A percentile compares a stretch with the other conserved stretches of the same genome.
Evolutionary conservation across 1,140 invertebrate species (phyloP).

Genomic region (Caenorhabditis briggsae): DNA sequence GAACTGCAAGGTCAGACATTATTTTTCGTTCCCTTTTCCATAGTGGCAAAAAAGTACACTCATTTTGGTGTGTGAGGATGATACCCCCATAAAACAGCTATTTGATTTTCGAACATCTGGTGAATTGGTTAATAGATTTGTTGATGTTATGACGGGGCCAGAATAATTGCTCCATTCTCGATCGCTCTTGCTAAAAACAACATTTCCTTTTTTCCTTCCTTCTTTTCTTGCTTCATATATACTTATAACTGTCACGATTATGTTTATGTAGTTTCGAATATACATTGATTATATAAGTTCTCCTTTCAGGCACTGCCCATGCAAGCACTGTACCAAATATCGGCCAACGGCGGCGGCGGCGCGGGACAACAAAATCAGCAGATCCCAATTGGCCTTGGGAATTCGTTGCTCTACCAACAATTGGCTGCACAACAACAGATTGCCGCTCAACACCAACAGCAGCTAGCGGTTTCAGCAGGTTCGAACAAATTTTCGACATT

Average conservation of each 20-base stretch:
- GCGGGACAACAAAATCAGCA: constrained; percentile 55
- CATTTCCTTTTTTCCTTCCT: background rate
- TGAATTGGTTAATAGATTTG: constrained; percentile 48
- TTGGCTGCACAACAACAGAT: constrained; percentile 59
- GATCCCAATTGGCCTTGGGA: constrained; percentile 23
- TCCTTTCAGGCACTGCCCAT: constrained; percentile 60
- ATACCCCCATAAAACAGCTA: background rate
- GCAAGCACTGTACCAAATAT: constrained; percentile 62
- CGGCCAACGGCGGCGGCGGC: constrained; percentile 14
- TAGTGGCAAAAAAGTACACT: background rate
- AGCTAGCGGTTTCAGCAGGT: constrained; percentile 54
- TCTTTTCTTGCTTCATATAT: background rate
- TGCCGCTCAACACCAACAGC: constrained; percentile 58
- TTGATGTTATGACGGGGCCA: constrained; percentile 36
- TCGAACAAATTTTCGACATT: background rate
- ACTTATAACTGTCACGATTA: background rate
- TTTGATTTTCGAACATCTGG: constrained; percentile 7
- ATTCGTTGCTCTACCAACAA: constrained; percentile 44
- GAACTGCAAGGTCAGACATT: constrained; percentile 32
- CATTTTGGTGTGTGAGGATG: background rate
- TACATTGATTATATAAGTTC: background rate
- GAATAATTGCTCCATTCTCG: constrained; percentile 37
- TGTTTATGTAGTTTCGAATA: background rate
- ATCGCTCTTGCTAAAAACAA: background rate
- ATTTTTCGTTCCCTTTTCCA: background rate